Base-by-base conservation (phyloP, 2,888 invertebrate species). In the Scaptodrosophila latifasciaeformis region DNA sequence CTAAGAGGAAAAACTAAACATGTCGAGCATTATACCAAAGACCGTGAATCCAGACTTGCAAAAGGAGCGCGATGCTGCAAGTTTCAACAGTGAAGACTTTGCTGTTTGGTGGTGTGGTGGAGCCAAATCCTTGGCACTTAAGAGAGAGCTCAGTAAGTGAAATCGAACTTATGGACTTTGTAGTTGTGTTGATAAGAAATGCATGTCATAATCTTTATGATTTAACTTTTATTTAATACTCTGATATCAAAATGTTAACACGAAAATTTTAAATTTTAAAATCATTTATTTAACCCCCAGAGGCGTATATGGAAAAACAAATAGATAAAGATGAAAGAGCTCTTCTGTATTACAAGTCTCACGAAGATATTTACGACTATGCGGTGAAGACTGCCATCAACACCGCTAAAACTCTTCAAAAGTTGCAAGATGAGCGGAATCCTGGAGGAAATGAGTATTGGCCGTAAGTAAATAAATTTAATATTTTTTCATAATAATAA, bases 51-150 rank as follows among this genome's bases (percentile, higher is more conserved):
- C 88, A 6, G 94, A 94, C 87, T 87, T 94, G 62, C 87, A 88
- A 70, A 90, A 87, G 62, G 94, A 95, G 86, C 89, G 94, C 49
- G 87, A 90, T 64, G 90, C 89, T 67, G 93, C 93, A 72, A 90
- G 90, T 6, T 93, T 94, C 78, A 88, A 90, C 81, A 86, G 90
- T 3, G 87, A 87, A 60, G 95, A 96, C 85, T 87, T 96, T 61
- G 95, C 93, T 0, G 87, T 91, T 84, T 88, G 93, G 63, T 88
- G 94, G 58, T 92, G 94, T 86, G 95, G 95, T 2, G 91, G 92
- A 13, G 86, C 86, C 50, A 89, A 91, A 46, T 91, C 91, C 13
- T 49, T 76, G 2, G 59, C 58, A 10, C 66, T 70, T 39, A 75
- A 62, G 27, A 49, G 75, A 37, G 49, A 49, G 19, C 1, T 70